Percentiles rank a stretch among this genome's conserved stretches.
Evolutionary conservation across 2,113 vertebrate genomes (phyloP).

Genomic region (Coreoperca whiteheadi): DNA sequence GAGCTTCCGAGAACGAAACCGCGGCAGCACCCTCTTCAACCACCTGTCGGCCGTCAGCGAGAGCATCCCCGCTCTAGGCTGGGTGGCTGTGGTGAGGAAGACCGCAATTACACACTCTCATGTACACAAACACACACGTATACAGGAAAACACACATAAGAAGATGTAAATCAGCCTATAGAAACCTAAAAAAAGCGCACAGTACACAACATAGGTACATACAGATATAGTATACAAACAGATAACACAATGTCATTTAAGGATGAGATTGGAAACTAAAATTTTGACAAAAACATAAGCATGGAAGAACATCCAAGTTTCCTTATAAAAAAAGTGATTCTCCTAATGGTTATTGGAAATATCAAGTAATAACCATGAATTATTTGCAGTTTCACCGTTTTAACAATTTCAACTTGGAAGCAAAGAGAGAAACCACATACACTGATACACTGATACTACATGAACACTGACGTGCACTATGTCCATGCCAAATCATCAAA

Average conservation of each 20-base stretch:
- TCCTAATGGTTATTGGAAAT: background rate
- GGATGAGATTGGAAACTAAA: background rate
- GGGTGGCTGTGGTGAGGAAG: conserved; percentile 93
- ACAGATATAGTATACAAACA: background rate
- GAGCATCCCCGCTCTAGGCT: conserved; percentile 96
- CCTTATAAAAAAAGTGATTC: background rate
- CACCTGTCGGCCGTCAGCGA: conserved; percentile 97
- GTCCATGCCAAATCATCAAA: background rate
- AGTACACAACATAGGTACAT: no score
- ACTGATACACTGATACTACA: background rate
- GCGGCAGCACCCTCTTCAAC: conserved; percentile 94
- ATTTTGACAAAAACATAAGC: background rate
- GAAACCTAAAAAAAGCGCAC: background rate
- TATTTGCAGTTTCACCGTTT: background rate
- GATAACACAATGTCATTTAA: background rate
- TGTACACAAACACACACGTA: background rate
- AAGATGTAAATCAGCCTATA: background rate
- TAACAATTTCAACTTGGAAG: background rate
- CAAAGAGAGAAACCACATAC: background rate
- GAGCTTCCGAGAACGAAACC: conserved; percentile 93
- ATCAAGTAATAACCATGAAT: background rate
- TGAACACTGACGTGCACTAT: background rate
- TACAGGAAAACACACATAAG: background rate
- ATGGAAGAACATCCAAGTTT: background rate
- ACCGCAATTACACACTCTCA: background rate